phyloP scores from a whole-genome alignment of 2,113 vertebrate genomes.

The Lampris incognitus region DNA sequence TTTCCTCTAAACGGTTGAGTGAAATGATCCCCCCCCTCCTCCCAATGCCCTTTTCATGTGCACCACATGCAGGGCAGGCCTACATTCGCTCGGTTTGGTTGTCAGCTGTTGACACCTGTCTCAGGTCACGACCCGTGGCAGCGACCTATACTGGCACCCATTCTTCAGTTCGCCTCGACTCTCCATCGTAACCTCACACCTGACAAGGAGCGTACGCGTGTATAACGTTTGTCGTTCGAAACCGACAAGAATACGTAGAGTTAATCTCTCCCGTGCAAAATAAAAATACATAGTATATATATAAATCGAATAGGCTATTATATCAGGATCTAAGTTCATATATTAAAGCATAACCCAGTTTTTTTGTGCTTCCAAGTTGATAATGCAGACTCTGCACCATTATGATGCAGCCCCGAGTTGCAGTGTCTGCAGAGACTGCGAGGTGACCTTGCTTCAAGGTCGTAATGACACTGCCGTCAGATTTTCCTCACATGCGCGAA shows the following conservation, averaged over 20 bases:
- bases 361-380: slow-evolving; percentile 25
- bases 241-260: neutral
- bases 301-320: neutral
- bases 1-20: slow-evolving; percentile 51
- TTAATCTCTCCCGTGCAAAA: neutral
- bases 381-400: slow-evolving; percentile 71
- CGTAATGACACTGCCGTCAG: slow-evolving; percentile 79
- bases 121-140: slow-evolving; percentile 73
- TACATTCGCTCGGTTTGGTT: slow-evolving; percentile 45
- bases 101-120: slow-evolving; percentile 75
- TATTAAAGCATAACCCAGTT: slow-evolving; percentile 20
- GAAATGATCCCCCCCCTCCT: slow-evolving; percentile 20
- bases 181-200: no score
- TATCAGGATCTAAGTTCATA: neutral
- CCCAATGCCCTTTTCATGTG: slow-evolving; percentile 26
- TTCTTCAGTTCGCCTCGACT: neutral
- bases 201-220: no score
- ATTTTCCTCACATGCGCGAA: slow-evolving; percentile 63
- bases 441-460: slow-evolving; percentile 84
- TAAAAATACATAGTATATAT: neutral
- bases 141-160: slow-evolving; percentile 19
- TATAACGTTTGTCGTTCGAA: no score
- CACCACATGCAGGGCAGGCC: slow-evolving; percentile 30
- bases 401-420: slow-evolving; percentile 74
- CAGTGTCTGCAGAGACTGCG: slow-evolving; percentile 75